Conservation (phyloP, 2,113 vertebrate genomes). For the Equus przewalskii region DNA sequence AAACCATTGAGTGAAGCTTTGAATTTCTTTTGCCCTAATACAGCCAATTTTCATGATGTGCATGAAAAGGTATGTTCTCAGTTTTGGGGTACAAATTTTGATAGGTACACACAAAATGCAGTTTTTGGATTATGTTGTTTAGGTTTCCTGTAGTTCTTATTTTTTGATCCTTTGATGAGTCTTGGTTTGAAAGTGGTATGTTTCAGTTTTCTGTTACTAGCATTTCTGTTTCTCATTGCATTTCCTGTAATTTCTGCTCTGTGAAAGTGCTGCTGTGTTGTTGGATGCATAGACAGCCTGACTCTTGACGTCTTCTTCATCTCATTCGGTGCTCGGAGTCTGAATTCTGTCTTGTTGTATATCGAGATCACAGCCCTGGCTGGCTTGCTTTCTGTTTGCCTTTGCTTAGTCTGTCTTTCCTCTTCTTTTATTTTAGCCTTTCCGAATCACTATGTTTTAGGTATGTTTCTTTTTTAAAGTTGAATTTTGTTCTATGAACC, state of each 20-base stretch:
- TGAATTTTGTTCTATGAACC: not conserved
- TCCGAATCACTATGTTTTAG: not conserved
- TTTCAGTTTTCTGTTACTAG: not conserved
- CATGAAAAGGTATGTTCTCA: not conserved
- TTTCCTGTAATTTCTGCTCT: not conserved
- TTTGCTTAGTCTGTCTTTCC: not conserved
- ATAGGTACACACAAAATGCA: not conserved
- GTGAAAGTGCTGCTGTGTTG: not conserved
- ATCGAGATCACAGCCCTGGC: not conserved
- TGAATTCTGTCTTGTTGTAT: not conserved
- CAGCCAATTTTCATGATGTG: not conserved
- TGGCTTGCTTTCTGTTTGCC: not conserved
- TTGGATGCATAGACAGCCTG: not conserved
- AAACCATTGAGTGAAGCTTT: not conserved
- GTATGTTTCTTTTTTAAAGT: not conserved
- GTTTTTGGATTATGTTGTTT: not conserved
- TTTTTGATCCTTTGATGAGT: not conserved
- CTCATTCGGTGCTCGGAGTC: not conserved
- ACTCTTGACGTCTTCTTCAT: not conserved
- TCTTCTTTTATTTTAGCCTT: not conserved
- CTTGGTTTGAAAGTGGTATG: not conserved
- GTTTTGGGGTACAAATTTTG: not conserved
- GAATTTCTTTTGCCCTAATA: not conserved
- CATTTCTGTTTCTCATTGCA: not conserved
- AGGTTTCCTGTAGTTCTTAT: not conserved